A percentile compares a stretch with the other conserved stretches of the same genome.
Evolutionary conservation across 2,888 invertebrate genomes (phyloP).

Genomic region (Rhynchonema sp.): DNA sequence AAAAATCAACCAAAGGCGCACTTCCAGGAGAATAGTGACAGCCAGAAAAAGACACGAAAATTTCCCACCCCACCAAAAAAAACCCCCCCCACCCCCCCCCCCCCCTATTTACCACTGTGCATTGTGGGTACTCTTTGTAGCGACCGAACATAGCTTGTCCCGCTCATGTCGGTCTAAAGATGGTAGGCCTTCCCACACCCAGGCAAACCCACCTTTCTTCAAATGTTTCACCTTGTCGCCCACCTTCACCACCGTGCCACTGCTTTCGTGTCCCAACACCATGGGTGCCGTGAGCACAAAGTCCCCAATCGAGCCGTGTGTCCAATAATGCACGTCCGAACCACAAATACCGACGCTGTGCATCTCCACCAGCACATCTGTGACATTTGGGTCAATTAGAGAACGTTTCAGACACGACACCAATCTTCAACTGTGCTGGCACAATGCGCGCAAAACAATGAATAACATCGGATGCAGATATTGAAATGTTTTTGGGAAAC

Average conservation of each 20-base stretch:
- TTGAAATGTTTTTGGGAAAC: neutral
- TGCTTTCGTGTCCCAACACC: slow-evolving; percentile 82
- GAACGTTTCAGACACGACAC: neutral
- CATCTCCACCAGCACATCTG: slow-evolving; percentile 65
- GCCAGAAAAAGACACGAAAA: no score
- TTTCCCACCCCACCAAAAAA: no score
- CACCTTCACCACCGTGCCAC: slow-evolving; percentile 43
- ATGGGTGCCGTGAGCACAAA: slow-evolving; percentile 68
- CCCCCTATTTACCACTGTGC: no score
- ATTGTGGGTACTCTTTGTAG: no score
- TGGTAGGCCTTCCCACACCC: no score
- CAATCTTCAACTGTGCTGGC: neutral
- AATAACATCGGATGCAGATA: neutral
- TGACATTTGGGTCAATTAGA: neutral
- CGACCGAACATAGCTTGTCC: no score
- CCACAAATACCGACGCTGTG: slow-evolving; percentile 91
- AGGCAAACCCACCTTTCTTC: slow-evolving; percentile 35
- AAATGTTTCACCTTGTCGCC: slow-evolving; percentile 40
- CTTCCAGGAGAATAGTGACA: no score
- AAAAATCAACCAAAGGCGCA: no score
- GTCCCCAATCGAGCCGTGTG: slow-evolving; percentile 60
- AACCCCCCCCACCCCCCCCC: no score
- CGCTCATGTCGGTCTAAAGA: no score
- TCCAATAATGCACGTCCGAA: slow-evolving; percentile 73
- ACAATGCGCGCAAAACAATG: no score